phyloP scores from a whole-genome alignment of 2,113 vertebrate genomes.

The Trichomycterus rosablanca region DNA sequence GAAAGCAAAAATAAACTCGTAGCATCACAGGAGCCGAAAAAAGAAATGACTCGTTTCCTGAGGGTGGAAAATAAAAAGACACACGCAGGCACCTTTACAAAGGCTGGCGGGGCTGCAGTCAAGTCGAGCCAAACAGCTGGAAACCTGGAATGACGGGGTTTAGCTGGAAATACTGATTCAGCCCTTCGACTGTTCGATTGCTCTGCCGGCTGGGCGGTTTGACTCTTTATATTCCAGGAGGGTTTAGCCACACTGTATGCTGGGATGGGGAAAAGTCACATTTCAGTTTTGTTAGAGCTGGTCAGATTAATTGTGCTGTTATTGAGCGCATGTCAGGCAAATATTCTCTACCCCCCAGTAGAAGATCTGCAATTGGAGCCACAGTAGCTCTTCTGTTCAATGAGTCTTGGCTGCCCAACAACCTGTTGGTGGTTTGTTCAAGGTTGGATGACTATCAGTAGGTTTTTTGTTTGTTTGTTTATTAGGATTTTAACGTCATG shows the following conservation, averaged over 20 bases:
- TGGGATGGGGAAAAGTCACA: no score
- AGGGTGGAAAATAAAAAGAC: constrained; percentile 43
- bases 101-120: constrained; percentile 34
- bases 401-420: no score
- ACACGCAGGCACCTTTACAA: constrained; percentile 43
- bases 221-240: constrained; percentile 50
- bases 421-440: no score
- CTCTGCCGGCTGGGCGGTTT: constrained; percentile 34
- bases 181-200: constrained; percentile 45
- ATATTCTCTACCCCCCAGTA: no score
- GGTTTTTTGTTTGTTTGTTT: no score
- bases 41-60: constrained; percentile 44
- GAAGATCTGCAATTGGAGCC: no score
- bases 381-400: no score
- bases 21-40: constrained; percentile 36
- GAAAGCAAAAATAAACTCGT: constrained; percentile 48
- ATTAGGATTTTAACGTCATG: no score
- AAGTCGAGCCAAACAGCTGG: constrained; percentile 61
- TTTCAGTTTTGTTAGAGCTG: no score
- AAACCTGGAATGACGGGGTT: constrained; percentile 59
- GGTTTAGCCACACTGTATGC: constrained; percentile 10
- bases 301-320: no score
- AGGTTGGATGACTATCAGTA: no score
- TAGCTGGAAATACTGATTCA: constrained; percentile 63
- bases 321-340: no score